phyloP scores from a whole-genome alignment of 2,797 vertebrate species.

The Brachyalestes nurse region DNA sequence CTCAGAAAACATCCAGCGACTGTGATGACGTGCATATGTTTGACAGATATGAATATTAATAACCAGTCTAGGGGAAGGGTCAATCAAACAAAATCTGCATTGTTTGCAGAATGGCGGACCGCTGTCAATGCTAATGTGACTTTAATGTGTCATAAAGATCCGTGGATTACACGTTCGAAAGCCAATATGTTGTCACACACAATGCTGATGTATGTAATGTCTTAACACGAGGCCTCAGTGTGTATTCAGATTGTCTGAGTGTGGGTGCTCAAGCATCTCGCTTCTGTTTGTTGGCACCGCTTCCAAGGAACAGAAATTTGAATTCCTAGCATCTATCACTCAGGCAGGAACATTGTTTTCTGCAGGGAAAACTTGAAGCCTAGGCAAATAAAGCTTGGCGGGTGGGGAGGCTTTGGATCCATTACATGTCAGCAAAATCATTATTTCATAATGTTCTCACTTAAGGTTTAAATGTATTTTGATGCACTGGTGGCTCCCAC shows the following conservation, averaged over 20 bases:
- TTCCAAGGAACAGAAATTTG: background rate
- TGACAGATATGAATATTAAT: constrained; percentile 28
- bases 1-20: constrained; percentile 3
- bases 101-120: background rate
- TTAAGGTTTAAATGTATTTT: constrained; percentile 22
- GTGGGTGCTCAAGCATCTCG: too few species aligned
- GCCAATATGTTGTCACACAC: too few species aligned
- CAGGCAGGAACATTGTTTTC: background rate
- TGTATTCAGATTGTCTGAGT: background rate
- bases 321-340: background rate
- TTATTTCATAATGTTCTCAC: constrained; percentile 15
- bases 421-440: constrained; percentile 2
- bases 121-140: background rate
- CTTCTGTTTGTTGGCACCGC: background rate
- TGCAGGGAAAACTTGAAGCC: background rate
- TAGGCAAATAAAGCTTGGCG: background rate
- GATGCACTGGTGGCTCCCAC: background rate
- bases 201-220: background rate
- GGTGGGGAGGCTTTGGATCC: background rate
- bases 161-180: too few species aligned
- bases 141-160: background rate
- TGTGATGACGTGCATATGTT: constrained; percentile 20
- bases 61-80: constrained; percentile 13
- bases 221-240: background rate
- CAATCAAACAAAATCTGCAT: constrained; percentile 25